Conservation (phyloP, 2,113 vertebrate species). For the Nothocercus nigrocapillus region DNA sequence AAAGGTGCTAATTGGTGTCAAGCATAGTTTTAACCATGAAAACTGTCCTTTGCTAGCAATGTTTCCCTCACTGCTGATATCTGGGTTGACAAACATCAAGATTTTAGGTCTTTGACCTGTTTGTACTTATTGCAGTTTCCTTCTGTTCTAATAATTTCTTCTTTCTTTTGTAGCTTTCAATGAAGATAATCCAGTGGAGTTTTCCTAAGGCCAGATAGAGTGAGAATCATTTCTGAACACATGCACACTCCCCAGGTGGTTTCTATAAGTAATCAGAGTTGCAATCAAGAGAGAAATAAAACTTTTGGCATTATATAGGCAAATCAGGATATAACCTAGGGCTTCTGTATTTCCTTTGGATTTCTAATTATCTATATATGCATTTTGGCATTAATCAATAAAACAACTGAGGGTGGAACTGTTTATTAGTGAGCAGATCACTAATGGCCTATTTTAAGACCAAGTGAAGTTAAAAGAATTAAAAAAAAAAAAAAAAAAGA, state of each 20-base stretch:
- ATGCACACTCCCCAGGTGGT: background rate
- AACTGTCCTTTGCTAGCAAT: background rate
- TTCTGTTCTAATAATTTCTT: background rate
- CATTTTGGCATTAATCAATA: background rate
- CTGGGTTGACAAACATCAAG: background rate
- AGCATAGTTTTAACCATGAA: background rate
- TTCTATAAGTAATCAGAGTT: background rate
- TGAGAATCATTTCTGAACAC: background rate
- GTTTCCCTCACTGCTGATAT: background rate
- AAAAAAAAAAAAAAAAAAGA: background rate
- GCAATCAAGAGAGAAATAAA: background rate
- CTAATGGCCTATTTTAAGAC: background rate
- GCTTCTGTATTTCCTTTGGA: background rate
- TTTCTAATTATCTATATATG: background rate
- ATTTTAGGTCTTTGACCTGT: background rate
- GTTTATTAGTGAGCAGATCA: background rate
- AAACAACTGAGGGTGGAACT: background rate
- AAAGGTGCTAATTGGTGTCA: background rate
- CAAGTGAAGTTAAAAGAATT: background rate
- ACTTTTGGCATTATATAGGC: background rate
- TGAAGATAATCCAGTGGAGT: background rate
- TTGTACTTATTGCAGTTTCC: background rate
- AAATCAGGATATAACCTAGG: background rate
- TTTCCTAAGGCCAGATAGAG: background rate
- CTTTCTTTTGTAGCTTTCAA: background rate